Evolutionary conservation across 2,113 vertebrate species (phyloP).

Genomic region (Mustelus asterias): DNA sequence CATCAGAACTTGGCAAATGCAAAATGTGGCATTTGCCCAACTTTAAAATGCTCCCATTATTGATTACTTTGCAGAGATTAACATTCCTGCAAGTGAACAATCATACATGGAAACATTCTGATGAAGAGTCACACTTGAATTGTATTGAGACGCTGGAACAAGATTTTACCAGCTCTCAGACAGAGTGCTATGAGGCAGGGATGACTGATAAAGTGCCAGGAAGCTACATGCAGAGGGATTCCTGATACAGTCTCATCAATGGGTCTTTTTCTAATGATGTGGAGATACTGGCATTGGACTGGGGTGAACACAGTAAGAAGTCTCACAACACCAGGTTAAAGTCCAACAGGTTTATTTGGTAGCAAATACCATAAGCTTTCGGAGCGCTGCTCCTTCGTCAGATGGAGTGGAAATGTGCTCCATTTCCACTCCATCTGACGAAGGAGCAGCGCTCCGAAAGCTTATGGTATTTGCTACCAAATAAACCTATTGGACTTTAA

Average conservation of each 20-base stretch:
- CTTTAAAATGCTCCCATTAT: background rate
- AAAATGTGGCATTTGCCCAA: background rate
- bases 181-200: no score
- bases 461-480: no score
- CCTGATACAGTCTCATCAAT: background rate
- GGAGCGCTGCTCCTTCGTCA: no score
- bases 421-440: no score
- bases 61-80: background rate
- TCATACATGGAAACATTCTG: background rate
- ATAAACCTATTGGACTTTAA: no score
- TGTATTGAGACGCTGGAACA: background rate
- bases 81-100: background rate
- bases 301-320: no score
- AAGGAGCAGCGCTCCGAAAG: no score
- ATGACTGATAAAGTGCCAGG: background rate
- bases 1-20: background rate
- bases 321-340: no score
- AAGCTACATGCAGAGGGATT: background rate
- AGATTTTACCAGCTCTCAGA: background rate
- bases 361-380: no score
- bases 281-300: no score
- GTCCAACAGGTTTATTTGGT: no score
- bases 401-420: no score
- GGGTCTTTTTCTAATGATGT: background rate
- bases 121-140: background rate